Percentiles rank a stretch among this genome's conserved stretches.
Conservation (phyloP, 2,888 invertebrate species). For the Arctia plantaginis region DNA sequence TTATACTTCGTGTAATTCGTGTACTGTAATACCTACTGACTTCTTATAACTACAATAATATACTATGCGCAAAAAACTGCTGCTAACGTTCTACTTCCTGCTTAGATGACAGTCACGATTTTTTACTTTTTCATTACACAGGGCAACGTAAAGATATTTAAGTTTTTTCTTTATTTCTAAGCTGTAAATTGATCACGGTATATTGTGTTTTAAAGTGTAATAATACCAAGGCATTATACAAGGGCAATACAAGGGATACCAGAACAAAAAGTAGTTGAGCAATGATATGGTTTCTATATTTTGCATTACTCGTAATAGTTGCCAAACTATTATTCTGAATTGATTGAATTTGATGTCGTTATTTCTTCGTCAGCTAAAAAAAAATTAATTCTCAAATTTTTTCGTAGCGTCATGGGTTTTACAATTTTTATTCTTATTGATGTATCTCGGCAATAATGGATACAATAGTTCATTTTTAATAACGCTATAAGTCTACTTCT, state of each 20-base stretch:
- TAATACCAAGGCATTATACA: not conserved
- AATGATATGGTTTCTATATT: not conserved
- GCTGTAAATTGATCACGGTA: slow-evolving; percentile 42
- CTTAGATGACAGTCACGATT: slow-evolving; percentile 29
- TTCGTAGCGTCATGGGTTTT: too few relatives aligned
- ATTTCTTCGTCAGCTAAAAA: not conserved
- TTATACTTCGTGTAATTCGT: not conserved
- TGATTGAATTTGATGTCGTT: not conserved
- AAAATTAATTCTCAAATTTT: too few relatives aligned
- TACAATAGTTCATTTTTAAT: not conserved
- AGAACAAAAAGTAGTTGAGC: not conserved
- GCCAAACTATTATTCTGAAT: not conserved
- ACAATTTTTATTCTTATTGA: too few relatives aligned
- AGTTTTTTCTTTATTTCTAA: slow-evolving; percentile 18
- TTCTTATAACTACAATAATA: not conserved
- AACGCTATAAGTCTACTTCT: not conserved
- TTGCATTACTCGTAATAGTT: too few relatives aligned
- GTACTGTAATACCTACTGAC: not conserved
- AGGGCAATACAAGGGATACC: too few relatives aligned
- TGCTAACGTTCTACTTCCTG: slow-evolving; percentile 29
- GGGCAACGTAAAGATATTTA: slow-evolving; percentile 25
- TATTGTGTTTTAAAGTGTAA: slow-evolving; percentile 34
- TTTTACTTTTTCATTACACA: slow-evolving; percentile 24
- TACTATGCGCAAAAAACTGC: not conserved
- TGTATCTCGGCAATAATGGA: too few relatives aligned